Percentiles rank a stretch among this genome's conserved stretches.
phyloP scores from a whole-genome alignment of 1,140 invertebrate species.

The Rhyacophila brunnea region DNA sequence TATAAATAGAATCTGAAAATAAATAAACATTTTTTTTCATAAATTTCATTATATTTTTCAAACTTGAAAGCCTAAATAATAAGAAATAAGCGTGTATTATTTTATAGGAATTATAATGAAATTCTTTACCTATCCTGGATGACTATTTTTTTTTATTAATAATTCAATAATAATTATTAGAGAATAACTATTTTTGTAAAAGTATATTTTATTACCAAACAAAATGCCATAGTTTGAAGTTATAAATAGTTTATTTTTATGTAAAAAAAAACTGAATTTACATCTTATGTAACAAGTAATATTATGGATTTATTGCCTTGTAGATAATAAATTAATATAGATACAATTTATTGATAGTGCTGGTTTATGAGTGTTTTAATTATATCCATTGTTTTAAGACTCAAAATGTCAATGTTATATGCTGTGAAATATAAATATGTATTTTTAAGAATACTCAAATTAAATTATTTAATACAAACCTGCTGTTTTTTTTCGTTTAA shows the following conservation, averaged over 20 bases:
- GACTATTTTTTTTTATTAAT: neutral
- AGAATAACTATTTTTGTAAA: neutral
- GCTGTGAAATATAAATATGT: constrained; percentile 5
- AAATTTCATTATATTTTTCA: too few relatives aligned
- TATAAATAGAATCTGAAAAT: too few relatives aligned
- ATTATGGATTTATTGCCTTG: neutral
- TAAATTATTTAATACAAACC: constrained; percentile 1
- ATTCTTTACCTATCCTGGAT: too few relatives aligned
- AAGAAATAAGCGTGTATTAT: too few relatives aligned
- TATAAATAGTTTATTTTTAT: neutral
- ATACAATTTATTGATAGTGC: neutral
- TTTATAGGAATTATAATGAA: too few relatives aligned
- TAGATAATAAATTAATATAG: neutral
- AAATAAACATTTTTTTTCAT: too few relatives aligned
- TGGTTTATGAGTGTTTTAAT: neutral
- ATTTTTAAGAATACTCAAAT: neutral
- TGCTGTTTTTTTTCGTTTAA: neutral
- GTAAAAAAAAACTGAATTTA: neutral
- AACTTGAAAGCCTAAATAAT: too few relatives aligned
- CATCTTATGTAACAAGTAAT: neutral
- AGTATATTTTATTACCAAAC: neutral
- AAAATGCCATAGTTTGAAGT: neutral
- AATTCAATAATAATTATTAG: neutral
- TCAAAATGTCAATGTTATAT: constrained; percentile 4
- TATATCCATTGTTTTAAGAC: neutral